Percentiles rank a stretch among this genome's conserved stretches.
Evolutionary conservation across 2,888 invertebrate species (phyloP).

Genomic region (Protophormia terraenovae): DNA sequence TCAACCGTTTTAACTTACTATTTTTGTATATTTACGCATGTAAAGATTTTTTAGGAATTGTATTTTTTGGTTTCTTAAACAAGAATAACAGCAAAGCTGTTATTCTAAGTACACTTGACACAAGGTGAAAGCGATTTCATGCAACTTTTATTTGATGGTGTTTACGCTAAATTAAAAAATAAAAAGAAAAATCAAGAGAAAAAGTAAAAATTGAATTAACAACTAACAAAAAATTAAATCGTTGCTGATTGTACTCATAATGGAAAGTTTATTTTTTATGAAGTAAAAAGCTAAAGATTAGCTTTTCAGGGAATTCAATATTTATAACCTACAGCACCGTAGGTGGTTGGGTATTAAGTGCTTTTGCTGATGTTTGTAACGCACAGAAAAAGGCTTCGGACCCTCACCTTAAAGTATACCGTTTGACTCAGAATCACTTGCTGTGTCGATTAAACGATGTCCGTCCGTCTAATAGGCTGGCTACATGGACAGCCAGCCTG

Average conservation of each 20-base stretch:
- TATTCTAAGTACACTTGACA: constrained; percentile 24
- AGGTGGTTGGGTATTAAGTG: too few species aligned
- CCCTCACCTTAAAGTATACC: too few species aligned
- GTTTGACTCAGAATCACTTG: too few species aligned
- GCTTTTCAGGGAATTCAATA: too few species aligned
- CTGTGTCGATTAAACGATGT: too few species aligned
- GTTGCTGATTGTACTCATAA: neutral
- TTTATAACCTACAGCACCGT: too few species aligned
- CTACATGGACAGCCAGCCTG: too few species aligned
- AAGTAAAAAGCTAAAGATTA: neutral
- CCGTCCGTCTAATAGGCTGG: too few species aligned
- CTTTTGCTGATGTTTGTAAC: too few species aligned
- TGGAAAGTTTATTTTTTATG: neutral
- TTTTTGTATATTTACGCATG: constrained; percentile 22
- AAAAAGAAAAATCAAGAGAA: constrained; percentile 3
- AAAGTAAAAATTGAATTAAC: neutral
- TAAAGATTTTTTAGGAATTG: constrained; percentile 12
- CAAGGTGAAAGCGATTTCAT: constrained; percentile 60
- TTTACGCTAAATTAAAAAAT: constrained; percentile 58
- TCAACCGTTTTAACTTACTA: too few species aligned
- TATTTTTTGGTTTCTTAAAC: neutral
- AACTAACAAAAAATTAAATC: neutral
- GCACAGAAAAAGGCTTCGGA: too few species aligned
- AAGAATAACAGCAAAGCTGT: neutral
- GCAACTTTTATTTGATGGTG: constrained; percentile 55